Evolutionary conservation across 1,140 invertebrate species (phyloP).

Genomic region (Chlorops oryzae): DNA sequence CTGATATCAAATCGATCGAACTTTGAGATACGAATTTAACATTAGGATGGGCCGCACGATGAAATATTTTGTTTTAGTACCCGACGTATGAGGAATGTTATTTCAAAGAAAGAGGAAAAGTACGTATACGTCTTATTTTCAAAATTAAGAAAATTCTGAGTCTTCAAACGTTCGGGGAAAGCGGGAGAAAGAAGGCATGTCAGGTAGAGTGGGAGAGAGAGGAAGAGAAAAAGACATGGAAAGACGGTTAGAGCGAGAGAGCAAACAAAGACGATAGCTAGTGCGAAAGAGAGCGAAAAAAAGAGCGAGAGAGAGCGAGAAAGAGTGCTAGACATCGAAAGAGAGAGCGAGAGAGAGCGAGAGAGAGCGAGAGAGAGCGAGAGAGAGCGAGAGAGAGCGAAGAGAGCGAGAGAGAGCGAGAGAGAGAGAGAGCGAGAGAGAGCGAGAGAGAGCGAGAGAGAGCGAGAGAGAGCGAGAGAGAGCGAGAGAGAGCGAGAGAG

Average conservation of each 20-base stretch:
- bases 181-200: neutral
- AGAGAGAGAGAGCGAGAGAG: conserved; percentile 6
- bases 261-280: neutral
- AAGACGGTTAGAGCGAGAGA: neutral
- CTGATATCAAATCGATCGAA: no score
- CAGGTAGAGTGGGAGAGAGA: neutral
- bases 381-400: neutral
- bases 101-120: no score
- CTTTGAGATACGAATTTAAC: no score
- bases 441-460: neutral
- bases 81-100: no score
- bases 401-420: neutral
- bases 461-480: neutral
- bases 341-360: neutral
- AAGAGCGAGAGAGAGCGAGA: neutral
- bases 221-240: neutral
- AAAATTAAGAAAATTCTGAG: no score
- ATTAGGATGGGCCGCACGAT: no score
- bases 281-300: neutral
- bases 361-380: neutral
- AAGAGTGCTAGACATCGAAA: neutral
- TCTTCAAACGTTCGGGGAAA: no score
- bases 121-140: no score
- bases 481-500: neutral
- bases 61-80: no score